phyloP scores from a whole-genome alignment of 2,113 vertebrate species.

The Tyto alba region DNA sequence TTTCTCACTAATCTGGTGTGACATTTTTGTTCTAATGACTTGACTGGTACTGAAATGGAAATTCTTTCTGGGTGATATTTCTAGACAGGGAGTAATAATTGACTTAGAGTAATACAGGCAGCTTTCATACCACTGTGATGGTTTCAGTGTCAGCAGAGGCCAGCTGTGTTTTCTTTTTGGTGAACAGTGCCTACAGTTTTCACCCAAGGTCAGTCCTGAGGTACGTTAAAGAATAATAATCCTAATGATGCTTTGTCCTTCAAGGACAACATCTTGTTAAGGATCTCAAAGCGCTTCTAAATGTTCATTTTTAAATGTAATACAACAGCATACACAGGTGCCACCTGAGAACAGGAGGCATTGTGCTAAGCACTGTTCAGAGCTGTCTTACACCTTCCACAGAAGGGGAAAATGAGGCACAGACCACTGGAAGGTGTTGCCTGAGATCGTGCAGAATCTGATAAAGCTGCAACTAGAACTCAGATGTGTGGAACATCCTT shows the following conservation, averaged over 20 bases:
- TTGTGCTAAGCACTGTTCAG: not conserved
- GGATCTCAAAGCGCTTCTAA: not conserved
- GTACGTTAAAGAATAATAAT: slow-evolving; percentile 20
- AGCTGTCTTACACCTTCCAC: not conserved
- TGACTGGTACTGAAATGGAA: not conserved
- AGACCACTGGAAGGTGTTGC: not conserved
- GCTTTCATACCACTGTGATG: slow-evolving; percentile 23
- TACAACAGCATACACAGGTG: not conserved
- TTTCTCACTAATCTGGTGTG: not conserved
- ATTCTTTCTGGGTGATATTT: slow-evolving; percentile 37
- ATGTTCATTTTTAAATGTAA: not conserved
- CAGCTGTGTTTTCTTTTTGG: slow-evolving; percentile 62
- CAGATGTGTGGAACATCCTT: not conserved
- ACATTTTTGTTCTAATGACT: slow-evolving; percentile 18
- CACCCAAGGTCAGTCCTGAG: slow-evolving; percentile 29
- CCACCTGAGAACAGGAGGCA: not conserved
- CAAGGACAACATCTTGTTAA: not conserved
- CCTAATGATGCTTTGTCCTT: slow-evolving; percentile 11
- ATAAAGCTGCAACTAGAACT: not conserved
- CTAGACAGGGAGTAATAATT: slow-evolving; percentile 51
- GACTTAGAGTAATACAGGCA: slow-evolving; percentile 48
- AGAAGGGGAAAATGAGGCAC: not conserved
- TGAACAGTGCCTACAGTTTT: slow-evolving; percentile 32
- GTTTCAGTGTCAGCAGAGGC: slow-evolving; percentile 27
- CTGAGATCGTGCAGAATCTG: not conserved